Conservation (phyloP, 2,797 vertebrate genomes). For the Hypotaenidia okinawae region DNA sequence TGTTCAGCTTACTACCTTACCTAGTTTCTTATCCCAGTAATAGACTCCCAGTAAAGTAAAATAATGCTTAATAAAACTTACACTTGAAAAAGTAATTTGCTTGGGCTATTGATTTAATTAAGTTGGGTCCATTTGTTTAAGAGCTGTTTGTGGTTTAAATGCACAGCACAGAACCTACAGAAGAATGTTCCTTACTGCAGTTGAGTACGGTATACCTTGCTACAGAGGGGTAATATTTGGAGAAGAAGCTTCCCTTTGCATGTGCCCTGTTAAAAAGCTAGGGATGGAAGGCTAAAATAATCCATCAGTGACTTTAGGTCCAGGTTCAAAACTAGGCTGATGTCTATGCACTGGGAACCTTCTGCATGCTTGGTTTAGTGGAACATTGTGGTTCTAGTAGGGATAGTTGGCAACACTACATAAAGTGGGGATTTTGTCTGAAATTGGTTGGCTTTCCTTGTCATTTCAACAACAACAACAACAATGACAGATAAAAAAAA, state of each 20-base stretch:
- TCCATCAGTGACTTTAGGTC: neutral
- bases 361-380: neutral
- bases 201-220: neutral
- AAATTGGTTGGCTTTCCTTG: neutral
- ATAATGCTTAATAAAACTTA: constrained; percentile 72
- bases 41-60: constrained; percentile 47
- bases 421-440: neutral
- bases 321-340: neutral
- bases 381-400: neutral
- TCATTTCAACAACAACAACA: neutral
- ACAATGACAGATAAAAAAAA: no score
- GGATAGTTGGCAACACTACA: neutral
- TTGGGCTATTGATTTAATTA: constrained; percentile 76
- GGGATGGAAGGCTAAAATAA: neutral
- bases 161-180: neutral
- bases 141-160: constrained; percentile 28
- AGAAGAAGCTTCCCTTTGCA: neutral
- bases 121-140: constrained; percentile 59
- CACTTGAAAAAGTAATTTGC: constrained; percentile 73
- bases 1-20: neutral
- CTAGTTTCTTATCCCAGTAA: constrained; percentile 22
- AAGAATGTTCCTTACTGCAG: neutral
- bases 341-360: neutral
- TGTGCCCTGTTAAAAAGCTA: neutral
- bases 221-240: neutral